Evolutionary conservation across 2,888 invertebrate species (phyloP), one percentile per base, ranked within the genome.

Genomic region (Pharmacophagus antenor): DNA sequence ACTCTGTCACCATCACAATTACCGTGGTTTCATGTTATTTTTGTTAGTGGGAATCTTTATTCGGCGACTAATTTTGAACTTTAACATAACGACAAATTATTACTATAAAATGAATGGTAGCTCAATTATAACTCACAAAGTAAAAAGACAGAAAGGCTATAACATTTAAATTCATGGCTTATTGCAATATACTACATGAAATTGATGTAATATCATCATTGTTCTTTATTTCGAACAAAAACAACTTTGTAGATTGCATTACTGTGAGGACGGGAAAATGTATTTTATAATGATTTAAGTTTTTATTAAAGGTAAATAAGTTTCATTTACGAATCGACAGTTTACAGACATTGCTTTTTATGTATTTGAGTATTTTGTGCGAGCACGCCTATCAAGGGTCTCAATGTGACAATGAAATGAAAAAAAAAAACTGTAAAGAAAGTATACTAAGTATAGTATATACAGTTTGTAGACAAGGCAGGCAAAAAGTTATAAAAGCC

Each of bases 91-190:
- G 21, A 27, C 27, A 20, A 27, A 49, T 50, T 21, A 44, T 42
- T 50, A 20, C 27, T 15, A 49, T 54, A 18, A 15, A 22, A 50
- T 31, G 44, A 10, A n/a, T 31, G 42, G 46, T 31, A 17, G 54
- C 42, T 51, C 50, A 18, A 46, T 31, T 51, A 47, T 37, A 46
- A 23, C 42, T 53, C 20, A 17, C 31, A 17, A 31, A 49, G 27
- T 44, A 55, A 59, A 59, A 59, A 42, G 49, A 27, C 31, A 50
- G 22, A 27, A 31, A 50, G 25, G 49, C 31, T 50, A 55, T 55
- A 21, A 46, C 50, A 60, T 60, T 60, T 55, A 60, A 55, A 55
- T 60, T 60, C 55, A 60, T 60, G 50, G 60, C 60, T 55, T 49
- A 59, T 55, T 60, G 51, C 12, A 55, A 55, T 55, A 60, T 60